Evolutionary conservation across 30 jellyfish, hydroid and myxozoan species (phyloP), one percentile per base, ranked within the genome.

Genomic region (Aurelia aurita): DNA sequence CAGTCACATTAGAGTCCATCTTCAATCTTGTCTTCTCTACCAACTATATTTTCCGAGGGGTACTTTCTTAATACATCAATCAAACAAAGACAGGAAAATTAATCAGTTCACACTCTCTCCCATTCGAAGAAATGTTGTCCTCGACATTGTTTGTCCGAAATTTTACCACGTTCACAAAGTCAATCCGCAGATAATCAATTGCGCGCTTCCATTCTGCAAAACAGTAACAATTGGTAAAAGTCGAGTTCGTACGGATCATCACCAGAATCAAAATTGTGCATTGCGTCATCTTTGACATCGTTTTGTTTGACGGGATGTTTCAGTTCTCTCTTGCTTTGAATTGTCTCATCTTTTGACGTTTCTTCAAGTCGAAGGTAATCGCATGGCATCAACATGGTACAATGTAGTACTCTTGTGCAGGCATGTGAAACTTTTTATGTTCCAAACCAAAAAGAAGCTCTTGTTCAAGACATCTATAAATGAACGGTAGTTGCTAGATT

Each of bases 301-400:
- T n/a, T n/a, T n/a, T n/a, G n/a, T n/a, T n/a, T n/a, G n/a, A n/a
- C n/a, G n/a, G n/a, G 16, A 11, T 51, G 16, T 19, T 51, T n/a
- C n/a, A n/a, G n/a, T n/a, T 47, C 59, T 47, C 16, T 47, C 59
- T 47, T 16, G 16, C 16, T 47, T 47, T 16, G 59, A 47, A 47
- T 16, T 47, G 10, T 47, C 13, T 16, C 16, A 8, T 47, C 59
- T 8, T 8, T 47, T 47, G 59, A 16, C 16, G 13, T 47, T 47
- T 47, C 13, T 8, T 47, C 59, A 16, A 8, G 10, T 47, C 16
- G 13, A 47, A 47, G 59, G 73, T 29, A 47, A 15, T 28, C 34
- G 47, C 47, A 51, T 10, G 72, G 85, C 49, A 72, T 19, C 8
- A 72, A 27, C 77, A 76, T 22, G 79, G 47, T 76, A n/a, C 87